A percentile compares a stretch with the other conserved stretches of the same genome.
Evolutionary conservation across 2,888 invertebrate species (phyloP).

Genomic region (Drosophila macrothrix): DNA sequence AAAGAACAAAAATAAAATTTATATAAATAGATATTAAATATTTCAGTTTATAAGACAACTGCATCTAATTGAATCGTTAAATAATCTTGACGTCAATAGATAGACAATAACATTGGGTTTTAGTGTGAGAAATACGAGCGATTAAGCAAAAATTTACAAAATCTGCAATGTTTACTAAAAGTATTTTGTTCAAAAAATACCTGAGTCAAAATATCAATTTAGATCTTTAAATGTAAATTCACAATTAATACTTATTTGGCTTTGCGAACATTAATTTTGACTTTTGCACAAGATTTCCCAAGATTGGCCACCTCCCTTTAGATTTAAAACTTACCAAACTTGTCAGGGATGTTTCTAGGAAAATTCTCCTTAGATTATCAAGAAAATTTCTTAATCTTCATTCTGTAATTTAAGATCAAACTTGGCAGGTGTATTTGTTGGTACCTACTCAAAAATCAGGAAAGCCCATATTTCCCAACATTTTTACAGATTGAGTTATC

Average conservation of each 20-base stretch:
- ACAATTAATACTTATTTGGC: not conserved
- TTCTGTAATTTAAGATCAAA: not conserved
- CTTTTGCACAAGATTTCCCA: not conserved
- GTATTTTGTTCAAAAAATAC: not conserved
- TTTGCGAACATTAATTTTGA: not conserved
- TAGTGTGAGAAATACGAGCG: not conserved
- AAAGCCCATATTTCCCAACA: fast-evolving
- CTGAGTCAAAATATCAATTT: not conserved
- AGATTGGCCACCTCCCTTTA: no score
- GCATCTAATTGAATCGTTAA: not conserved
- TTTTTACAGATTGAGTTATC: not conserved
- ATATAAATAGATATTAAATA: not conserved
- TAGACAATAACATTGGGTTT: not conserved
- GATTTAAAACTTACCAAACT: not conserved
- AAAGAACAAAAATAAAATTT: slow-evolving; percentile 50
- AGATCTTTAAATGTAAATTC: not conserved
- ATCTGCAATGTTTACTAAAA: not conserved
- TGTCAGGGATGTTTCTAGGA: not conserved
- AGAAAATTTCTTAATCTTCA: not conserved
- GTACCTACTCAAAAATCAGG: fast-evolving
- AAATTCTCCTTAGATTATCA: not conserved
- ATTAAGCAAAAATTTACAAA: not conserved
- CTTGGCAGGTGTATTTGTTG: not conserved
- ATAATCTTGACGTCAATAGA: not conserved
- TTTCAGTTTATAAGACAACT: not conserved